Evolutionary conservation across 2,113 vertebrate genomes (phyloP), one percentile per base, ranked within the genome.

Genomic region (Nycticorax nycticorax): DNA sequence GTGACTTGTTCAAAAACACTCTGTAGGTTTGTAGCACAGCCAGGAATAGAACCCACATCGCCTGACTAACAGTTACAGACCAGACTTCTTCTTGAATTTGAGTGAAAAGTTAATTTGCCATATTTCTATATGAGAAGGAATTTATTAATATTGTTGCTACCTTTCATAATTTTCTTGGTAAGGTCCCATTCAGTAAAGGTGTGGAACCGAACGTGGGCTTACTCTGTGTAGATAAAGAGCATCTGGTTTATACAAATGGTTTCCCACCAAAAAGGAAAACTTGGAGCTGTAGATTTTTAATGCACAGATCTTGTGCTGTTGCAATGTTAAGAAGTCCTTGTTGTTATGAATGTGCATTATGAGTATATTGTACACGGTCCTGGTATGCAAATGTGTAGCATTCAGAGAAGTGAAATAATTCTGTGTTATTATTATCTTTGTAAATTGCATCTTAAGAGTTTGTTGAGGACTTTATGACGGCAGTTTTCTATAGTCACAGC

Each of bases 391-490:
- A 98, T 98, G 95, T 94, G 95, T 97, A 97, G 97, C 98, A 98
- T 98, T 98, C 98, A 98, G 97, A 98, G 98, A 98, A 98, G 98
- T 98, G 97, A 98, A 98, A 98, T 98, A 98, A 98, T 98, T 98
- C 97, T 97, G 98, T 98, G 97, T 98, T 98, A 98, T 98, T 98
- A 98, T 98, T 98, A 97, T 98, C 98, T 98, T 98, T 97, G 98
- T 98, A 98, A 98, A 98, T 98, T 98, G 97, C 98, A 97, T 98
- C 98, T 97, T 97, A 98, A 98, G 98, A 98, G 97, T 98, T 98
- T 98, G 96, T 97, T 97, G 97, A 98, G 97, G 97, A 98, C 97
- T 98, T 98, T 98, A 98, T 96, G 98, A 98, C 48, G 97, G 98
- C 98, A 98, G 97, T 98, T 98, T 98, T 98, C 98, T 98, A 96